Evolutionary conservation across 2,888 invertebrate genomes (phyloP).

Genomic region (Netelia virgata): DNA sequence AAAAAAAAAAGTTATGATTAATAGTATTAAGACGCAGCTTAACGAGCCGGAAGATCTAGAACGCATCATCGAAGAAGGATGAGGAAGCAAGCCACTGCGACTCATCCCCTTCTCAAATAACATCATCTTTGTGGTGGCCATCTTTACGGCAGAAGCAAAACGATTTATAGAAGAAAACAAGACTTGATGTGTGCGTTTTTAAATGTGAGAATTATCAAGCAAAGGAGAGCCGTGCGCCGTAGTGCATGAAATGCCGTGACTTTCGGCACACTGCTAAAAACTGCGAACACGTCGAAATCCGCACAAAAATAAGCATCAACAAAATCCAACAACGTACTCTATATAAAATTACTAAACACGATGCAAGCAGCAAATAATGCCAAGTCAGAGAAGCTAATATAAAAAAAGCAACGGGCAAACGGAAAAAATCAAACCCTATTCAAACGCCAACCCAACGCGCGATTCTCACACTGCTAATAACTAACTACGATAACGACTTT

Average conservation of each 20-base stretch:
- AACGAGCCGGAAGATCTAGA: no score
- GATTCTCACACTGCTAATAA: not conserved
- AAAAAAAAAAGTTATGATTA: no score
- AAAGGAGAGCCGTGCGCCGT: conserved; percentile 12
- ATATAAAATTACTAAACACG: conserved; percentile 2
- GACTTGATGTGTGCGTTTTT: not conserved
- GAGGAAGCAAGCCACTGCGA: no score
- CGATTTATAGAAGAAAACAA: no score
- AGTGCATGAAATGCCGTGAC: conserved; percentile 26
- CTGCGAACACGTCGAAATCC: not conserved
- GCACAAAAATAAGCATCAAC: not conserved
- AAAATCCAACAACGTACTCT: not conserved
- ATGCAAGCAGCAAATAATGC: conserved; percentile 1
- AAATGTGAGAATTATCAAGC: conserved; percentile 1
- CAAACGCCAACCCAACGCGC: conserved; percentile 2
- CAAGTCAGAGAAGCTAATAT: not conserved
- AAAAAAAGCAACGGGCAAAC: conserved; percentile 23
- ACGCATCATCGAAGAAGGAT: no score
- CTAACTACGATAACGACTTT: conserved; percentile 22
- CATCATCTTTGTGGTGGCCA: no score
- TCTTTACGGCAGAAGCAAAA: no score
- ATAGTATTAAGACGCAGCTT: no score
- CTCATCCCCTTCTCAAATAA: no score
- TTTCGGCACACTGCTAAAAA: conserved; percentile 24
- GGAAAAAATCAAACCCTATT: not conserved